Evolutionary conservation across 37 sponge, comb jelly and placozoan species (phyloP).

Genomic region (Chondrilla cf. caribensis): DNA sequence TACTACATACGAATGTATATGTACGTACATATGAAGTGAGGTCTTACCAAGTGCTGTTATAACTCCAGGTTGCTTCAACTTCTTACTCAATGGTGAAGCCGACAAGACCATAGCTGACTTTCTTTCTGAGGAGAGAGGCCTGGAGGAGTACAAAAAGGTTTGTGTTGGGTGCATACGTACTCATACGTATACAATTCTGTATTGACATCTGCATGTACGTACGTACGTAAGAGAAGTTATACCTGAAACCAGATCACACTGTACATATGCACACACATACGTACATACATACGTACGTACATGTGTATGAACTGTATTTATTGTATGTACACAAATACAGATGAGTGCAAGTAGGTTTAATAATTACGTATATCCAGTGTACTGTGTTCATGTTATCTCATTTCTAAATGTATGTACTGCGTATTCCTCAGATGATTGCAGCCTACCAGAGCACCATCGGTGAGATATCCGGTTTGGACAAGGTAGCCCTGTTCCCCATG

Average conservation of each 20-base stretch:
- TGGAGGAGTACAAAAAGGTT: slow-evolving; percentile 68
- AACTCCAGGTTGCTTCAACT: slow-evolving; percentile 42
- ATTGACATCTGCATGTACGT: not conserved
- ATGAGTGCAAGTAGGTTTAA: not conserved
- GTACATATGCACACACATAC: no score
- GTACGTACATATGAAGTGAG: no score
- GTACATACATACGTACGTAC: not conserved
- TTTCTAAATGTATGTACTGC: not conserved
- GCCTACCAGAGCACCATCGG: slow-evolving; percentile 11
- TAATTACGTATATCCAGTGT: not conserved
- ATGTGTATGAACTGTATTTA: not conserved
- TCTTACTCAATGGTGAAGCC: slow-evolving; percentile 77
- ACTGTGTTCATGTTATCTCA: not conserved
- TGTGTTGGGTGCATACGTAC: not conserved
- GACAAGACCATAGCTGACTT: slow-evolving; percentile 59
- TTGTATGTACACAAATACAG: not conserved
- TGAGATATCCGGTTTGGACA: slow-evolving; percentile 61
- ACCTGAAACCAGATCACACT: no score
- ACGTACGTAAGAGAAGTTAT: no score
- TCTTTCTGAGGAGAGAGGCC: slow-evolving; percentile 51
- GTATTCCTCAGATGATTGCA: slow-evolving; percentile 44
- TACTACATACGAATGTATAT: no score
- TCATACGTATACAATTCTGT: no score
- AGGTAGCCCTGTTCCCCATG: slow-evolving; percentile 68
- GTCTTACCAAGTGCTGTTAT: not conserved